Conservation (phyloP, 2,888 invertebrate genomes). For the Orthosia gracilis region DNA sequence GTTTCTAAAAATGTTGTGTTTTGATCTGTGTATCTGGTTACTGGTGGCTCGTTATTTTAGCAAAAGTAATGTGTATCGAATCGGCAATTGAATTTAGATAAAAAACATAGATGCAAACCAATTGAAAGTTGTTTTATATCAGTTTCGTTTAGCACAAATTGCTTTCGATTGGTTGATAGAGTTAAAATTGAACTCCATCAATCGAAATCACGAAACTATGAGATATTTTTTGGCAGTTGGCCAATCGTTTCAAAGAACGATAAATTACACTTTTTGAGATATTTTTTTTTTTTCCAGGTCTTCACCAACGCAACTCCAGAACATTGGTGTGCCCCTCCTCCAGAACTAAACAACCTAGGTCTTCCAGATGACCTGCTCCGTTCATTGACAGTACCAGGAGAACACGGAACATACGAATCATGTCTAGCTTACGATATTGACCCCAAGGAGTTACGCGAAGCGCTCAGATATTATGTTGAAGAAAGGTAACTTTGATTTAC, state of each 20-base stretch:
- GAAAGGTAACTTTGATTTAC: conserved; percentile 75
- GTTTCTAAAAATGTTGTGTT: not conserved
- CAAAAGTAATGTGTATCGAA: not conserved
- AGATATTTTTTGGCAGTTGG: not conserved
- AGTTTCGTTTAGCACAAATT: conserved; percentile 1
- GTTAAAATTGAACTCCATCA: conserved; percentile 4
- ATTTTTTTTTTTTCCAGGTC: conserved; percentile 82
- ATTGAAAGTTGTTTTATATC: conserved; percentile 19
- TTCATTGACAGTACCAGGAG: conserved; percentile 89
- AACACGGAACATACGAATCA: conserved; percentile 86
- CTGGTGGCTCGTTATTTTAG: not conserved
- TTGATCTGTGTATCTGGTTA: not conserved
- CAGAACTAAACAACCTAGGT: conserved; percentile 87
- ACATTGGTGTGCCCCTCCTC: conserved; percentile 92
- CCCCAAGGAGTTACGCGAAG: conserved; percentile 74
- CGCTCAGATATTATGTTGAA: conserved; percentile 76
- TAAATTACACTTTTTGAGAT: not conserved
- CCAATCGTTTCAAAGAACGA: not conserved
- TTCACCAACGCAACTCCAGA: conserved; percentile 93
- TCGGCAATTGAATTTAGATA: not conserved
- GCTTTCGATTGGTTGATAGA: conserved; percentile 24
- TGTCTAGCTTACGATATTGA: conserved; percentile 91
- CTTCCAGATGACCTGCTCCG: conserved; percentile 88
- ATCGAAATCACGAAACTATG: not conserved
- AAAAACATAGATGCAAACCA: conserved; percentile 13